Conservation (phyloP, 1,140 invertebrate species). For the Bombus sylvicola region DNA sequence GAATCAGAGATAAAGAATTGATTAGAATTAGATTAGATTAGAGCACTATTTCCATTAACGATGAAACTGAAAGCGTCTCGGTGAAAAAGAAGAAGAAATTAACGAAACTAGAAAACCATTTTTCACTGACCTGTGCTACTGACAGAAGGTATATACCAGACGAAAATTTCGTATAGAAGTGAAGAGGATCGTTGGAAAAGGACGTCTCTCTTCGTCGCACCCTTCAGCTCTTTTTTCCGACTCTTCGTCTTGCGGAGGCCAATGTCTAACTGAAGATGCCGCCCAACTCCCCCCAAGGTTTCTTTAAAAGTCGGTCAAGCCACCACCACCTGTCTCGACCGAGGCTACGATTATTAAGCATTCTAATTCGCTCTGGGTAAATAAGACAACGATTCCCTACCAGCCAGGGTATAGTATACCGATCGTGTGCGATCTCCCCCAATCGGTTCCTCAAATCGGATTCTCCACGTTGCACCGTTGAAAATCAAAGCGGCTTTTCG, state of each 20-base stretch:
- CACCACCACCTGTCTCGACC: slow-evolving; percentile 73
- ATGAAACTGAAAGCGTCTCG: too few species aligned
- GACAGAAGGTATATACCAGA: neutral
- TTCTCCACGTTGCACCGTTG: slow-evolving; percentile 6
- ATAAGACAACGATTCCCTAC: slow-evolving; percentile 51
- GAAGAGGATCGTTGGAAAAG: slow-evolving; percentile 30
- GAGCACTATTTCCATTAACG: neutral
- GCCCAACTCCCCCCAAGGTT: slow-evolving; percentile 79
- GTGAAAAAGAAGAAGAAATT: neutral
- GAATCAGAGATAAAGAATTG: neutral
- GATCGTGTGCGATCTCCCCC: neutral
- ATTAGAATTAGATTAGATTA: neutral
- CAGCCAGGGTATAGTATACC: neutral
- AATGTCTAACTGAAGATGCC: slow-evolving; percentile 82
- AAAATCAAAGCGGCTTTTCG: slow-evolving; percentile 23
- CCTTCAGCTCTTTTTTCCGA: slow-evolving; percentile 78
- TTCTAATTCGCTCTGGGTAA: slow-evolving; percentile 71
- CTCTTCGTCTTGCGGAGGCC: slow-evolving; percentile 81
- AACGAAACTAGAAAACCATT: neutral
- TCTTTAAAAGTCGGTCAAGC: slow-evolving; percentile 80
- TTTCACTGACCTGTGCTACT: slow-evolving; percentile 41
- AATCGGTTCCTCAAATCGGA: neutral
- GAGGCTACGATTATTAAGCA: slow-evolving; percentile 77
- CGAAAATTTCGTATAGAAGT: slow-evolving; percentile 4
- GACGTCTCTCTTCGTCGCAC: slow-evolving; percentile 69